Conservation (phyloP, 2,797 vertebrate species). For the Tolypeutes matacus region DNA sequence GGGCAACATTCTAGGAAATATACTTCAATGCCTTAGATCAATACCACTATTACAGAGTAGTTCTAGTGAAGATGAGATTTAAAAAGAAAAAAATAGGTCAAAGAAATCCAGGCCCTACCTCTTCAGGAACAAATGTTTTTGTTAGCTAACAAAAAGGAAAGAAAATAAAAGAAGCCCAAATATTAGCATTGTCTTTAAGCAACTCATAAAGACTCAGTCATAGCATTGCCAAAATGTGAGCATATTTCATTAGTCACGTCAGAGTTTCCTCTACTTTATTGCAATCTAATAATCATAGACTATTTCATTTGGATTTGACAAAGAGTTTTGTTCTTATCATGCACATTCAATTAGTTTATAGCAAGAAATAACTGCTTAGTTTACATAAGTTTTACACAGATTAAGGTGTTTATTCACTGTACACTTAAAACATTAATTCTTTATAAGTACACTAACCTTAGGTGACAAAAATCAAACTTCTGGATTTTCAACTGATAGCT, state of each 20-base stretch:
- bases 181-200: not conserved
- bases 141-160: not conserved
- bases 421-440: not conserved
- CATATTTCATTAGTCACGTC: not conserved
- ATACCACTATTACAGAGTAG: not conserved
- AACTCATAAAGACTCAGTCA: not conserved
- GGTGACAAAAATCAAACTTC: not conserved
- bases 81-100: not conserved
- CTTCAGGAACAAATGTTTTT: not conserved
- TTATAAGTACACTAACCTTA: conserved; percentile 1
- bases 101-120: not conserved
- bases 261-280: not conserved
- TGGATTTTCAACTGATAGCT: not conserved
- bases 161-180: not conserved
- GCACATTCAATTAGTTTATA: not conserved
- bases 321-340: not conserved
- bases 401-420: not conserved
- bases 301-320: conserved; percentile 22
- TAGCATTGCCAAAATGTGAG: not conserved
- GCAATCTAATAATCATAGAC: not conserved
- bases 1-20: not conserved
- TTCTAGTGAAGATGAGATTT: not conserved
- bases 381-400: not conserved
- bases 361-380: not conserved
- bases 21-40: not conserved